phyloP scores from a whole-genome alignment of 1,140 invertebrate species.

The Pachyrhynchus sulphureomaculatus region DNA sequence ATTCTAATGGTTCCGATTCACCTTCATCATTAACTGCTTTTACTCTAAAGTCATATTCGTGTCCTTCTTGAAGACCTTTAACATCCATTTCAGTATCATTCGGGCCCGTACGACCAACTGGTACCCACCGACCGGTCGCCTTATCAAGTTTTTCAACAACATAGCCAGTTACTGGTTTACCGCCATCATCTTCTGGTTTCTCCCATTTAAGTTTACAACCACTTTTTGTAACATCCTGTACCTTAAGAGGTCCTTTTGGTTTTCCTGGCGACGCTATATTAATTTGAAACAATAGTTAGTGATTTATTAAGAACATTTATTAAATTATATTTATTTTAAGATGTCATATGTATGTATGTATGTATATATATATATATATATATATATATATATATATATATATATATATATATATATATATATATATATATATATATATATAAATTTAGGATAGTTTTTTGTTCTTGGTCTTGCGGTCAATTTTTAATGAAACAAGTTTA shows the following conservation, averaged over 20 bases:
- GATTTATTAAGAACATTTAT: constrained; percentile 12
- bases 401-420: too few relatives aligned
- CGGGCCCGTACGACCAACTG: constrained; percentile 82
- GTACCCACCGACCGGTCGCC: constrained; percentile 89
- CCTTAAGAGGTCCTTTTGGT: constrained; percentile 88
- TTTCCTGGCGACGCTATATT: constrained; percentile 72
- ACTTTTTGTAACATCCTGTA: constrained; percentile 89
- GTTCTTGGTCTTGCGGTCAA: too few relatives aligned
- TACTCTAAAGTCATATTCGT: constrained; percentile 95
- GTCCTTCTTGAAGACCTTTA: constrained; percentile 88
- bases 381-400: too few relatives aligned
- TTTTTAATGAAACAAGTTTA: too few relatives aligned
- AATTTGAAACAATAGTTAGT: neutral
- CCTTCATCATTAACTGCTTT: constrained; percentile 98
- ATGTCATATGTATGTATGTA: too few relatives aligned
- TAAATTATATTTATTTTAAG: constrained; percentile 2
- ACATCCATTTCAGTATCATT: constrained; percentile 87
- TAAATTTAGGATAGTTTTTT: too few relatives aligned
- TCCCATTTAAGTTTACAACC: constrained; percentile 94
- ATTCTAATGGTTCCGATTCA: constrained; percentile 91
- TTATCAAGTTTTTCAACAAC: constrained; percentile 96
- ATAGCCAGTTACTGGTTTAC: constrained; percentile 93
- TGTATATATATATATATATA: too few relatives aligned
- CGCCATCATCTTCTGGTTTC: constrained; percentile 97
- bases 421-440: too few relatives aligned